Evolutionary conservation across 2,113 vertebrate species (phyloP).

Genomic region (Marcusenius ussheri): DNA sequence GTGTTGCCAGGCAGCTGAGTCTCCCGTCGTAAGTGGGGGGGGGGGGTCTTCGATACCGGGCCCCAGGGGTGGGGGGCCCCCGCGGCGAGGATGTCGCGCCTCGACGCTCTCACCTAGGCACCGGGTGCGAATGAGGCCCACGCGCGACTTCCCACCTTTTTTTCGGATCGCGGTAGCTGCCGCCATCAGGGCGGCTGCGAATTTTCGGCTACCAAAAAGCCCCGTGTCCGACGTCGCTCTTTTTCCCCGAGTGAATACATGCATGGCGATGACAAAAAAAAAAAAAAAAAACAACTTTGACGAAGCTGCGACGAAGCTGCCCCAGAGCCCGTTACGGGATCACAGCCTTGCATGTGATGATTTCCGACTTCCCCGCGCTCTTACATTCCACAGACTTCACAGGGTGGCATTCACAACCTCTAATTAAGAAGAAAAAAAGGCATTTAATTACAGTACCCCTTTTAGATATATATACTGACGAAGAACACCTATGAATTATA

Average conservation of each 20-base stretch:
- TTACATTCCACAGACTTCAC: constrained; percentile 4
- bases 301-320: not conserved
- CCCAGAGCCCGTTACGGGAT: constrained; percentile 9
- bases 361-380: constrained; percentile 21
- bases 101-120: not conserved
- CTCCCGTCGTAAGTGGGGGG: not conserved
- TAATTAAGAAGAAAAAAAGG: constrained; percentile 1
- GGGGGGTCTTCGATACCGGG: not conserved
- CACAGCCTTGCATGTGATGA: not conserved
- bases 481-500: constrained; percentile 10
- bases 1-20: constrained; percentile 12
- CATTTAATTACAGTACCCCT: not conserved
- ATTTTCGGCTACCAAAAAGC: not conserved
- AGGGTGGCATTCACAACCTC: not conserved
- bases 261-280: not conserved
- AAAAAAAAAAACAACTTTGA: not conserved
- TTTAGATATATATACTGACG: not conserved
- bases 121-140: not conserved
- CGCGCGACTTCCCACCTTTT: not conserved
- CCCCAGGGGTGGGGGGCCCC: not conserved
- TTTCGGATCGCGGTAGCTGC: not conserved
- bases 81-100: not conserved
- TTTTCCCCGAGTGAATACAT: not conserved
- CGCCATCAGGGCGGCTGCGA: not conserved
- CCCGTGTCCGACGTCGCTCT: not conserved